Base-by-base conservation (phyloP, 2,113 vertebrate genomes). In the Manacus vitellinus region DNA sequence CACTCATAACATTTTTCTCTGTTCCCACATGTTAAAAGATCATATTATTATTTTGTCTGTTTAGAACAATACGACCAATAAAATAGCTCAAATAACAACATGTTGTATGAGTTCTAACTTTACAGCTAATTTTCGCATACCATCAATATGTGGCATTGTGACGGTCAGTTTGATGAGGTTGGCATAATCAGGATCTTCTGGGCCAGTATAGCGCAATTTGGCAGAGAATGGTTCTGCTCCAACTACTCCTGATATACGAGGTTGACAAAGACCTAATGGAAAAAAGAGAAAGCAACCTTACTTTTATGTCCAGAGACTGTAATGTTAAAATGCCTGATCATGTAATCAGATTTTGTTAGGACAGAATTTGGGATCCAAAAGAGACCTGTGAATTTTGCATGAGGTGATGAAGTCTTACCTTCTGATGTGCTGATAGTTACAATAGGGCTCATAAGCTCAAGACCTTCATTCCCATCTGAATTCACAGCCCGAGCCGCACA, bases 211-310 rank as follows among this genome's bases (percentile, higher is more conserved):
- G 88, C 98, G 98, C 47, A 99, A 91, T 87, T 99, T 99, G 44
- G 99, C 99, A 67, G 99, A 99, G 98, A 99, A 99, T 0, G 99
- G 99, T 92, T 99, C 99, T 5, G 99, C 99, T 19, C 99, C 99
- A 49, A 99, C 99, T 3, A 98, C 98, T 86, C 99, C 99, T 81
- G 98, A 95, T 89, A 99, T 97, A 19, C 98, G 98, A 39, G 99
- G 99, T 39, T 99, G 99, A 95, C 99, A 99, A 97, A 99, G 98
- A 88, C 99, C 99, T 99, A 90, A 51, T 28, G 33, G 37, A 44
- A 91, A 89, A 95, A 66, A 18, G 19, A 84, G 33, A 80, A 74
- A 75, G 37, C 8, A 74, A 61, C 9, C 30, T 89, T 18, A 75
- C 17, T 80, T 14, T 76, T 51, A 61, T 35, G 8, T 14, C 17